Evolutionary conservation across 2,113 vertebrate species (phyloP).

Genomic region (Ancistrus triradiatus): DNA sequence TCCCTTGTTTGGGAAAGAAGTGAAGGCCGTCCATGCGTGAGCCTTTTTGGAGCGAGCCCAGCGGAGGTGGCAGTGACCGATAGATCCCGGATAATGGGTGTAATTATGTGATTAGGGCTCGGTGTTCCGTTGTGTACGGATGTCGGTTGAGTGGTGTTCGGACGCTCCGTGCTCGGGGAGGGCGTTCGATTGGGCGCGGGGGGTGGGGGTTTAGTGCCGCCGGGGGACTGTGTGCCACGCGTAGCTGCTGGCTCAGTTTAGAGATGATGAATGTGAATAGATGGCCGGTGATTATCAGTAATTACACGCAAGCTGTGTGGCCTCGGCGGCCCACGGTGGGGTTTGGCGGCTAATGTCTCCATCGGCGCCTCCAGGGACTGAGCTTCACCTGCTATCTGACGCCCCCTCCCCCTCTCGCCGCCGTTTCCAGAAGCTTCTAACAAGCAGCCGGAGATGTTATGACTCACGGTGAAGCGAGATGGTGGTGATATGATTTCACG

Average conservation of each 20-base stretch:
- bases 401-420: neutral
- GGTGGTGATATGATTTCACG: conserved; percentile 26
- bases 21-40: no score
- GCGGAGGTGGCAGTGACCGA: neutral
- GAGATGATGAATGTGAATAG: conserved; percentile 62
- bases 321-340: conserved; percentile 34
- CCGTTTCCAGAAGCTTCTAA: conserved; percentile 6
- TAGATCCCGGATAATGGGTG: conserved; percentile 33
- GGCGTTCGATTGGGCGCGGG: conserved; percentile 26
- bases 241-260: conserved; percentile 47
- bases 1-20: no score
- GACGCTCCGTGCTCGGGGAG: conserved; percentile 7
- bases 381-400: conserved; percentile 39
- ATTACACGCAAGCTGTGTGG: conserved; percentile 65
- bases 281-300: conserved; percentile 67
- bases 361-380: conserved; percentile 43
- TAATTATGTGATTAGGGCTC: conserved; percentile 43
- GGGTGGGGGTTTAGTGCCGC: no score
- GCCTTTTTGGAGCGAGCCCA: conserved; percentile 22
- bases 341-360: conserved; percentile 62
- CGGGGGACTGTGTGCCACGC: conserved; percentile 13
- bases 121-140: conserved; percentile 35
- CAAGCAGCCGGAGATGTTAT: conserved; percentile 12
- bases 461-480: conserved; percentile 14
- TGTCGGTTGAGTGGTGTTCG: conserved; percentile 1